Percentiles rank a stretch among this genome's conserved stretches.
phyloP scores from a whole-genome alignment of 2,888 invertebrate genomes.

The Stenchaetothrips biformis region DNA sequence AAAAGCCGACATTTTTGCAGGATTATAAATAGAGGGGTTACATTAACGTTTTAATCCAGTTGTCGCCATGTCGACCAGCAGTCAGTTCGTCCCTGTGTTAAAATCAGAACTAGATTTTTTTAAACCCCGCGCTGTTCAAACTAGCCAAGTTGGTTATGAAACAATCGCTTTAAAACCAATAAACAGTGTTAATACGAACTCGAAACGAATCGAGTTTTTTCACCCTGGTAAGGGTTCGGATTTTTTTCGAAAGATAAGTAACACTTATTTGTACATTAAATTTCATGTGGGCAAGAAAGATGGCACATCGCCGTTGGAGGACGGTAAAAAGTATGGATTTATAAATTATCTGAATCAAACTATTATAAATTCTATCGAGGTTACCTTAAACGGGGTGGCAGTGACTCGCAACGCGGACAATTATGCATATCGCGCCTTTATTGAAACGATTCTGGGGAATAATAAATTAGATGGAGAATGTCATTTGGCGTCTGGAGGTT shows the following conservation, averaged over 20 bases:
- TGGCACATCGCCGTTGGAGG: not conserved
- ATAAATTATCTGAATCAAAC: not conserved
- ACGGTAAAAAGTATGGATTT: not conserved
- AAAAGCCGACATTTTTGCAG: not conserved
- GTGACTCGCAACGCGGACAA: not conserved
- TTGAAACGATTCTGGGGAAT: not conserved
- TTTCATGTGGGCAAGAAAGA: not conserved
- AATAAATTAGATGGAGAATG: not conserved
- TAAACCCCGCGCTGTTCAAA: not conserved
- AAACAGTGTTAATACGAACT: not conserved
- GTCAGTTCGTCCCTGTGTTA: not conserved
- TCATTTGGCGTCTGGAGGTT: not conserved
- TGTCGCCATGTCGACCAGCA: not conserved
- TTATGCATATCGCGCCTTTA: not conserved
- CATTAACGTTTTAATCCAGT: not conserved
- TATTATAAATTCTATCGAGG: not conserved
- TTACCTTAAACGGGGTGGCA: not conserved
- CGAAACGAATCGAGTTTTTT: not conserved
- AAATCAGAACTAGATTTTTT: not conserved
- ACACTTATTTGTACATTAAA: not conserved
- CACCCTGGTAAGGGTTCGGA: not conserved
- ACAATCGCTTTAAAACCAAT: not conserved
- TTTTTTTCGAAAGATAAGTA: not conserved
- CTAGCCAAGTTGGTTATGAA: not conserved
- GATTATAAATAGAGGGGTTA: not conserved